Conservation (phyloP, 2,113 vertebrate species). For the Scytalopus superciliaris region DNA sequence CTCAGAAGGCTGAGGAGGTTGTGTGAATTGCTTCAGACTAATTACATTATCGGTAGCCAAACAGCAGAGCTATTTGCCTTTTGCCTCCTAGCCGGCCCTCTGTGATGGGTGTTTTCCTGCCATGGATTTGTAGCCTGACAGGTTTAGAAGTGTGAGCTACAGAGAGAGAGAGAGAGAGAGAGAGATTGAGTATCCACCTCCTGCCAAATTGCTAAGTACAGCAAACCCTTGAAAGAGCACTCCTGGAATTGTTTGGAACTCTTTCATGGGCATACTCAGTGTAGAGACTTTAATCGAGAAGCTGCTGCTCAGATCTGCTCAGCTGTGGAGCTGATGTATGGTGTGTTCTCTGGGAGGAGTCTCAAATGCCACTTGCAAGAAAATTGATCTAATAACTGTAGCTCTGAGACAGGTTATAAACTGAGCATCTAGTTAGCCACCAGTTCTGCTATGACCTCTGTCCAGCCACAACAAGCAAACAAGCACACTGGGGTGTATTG, state of each 20-base stretch:
- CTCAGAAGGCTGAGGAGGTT: background rate
- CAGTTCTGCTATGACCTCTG: background rate
- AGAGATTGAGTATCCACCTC: background rate
- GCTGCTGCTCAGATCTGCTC: background rate
- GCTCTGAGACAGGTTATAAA: background rate
- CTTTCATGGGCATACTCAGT: rapidly evolving
- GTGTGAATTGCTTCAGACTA: background rate
- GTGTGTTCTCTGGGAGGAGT: background rate
- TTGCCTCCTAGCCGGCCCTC: background rate
- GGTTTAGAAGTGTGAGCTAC: background rate
- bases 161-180: no score
- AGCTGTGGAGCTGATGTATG: background rate
- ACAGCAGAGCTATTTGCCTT: background rate
- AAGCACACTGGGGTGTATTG: background rate
- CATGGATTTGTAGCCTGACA: background rate
- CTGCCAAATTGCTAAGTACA: background rate
- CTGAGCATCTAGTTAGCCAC: background rate
- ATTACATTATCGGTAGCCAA: background rate
- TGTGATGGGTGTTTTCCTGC: background rate
- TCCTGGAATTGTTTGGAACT: background rate
- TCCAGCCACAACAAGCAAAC: background rate
- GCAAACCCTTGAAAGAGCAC: background rate
- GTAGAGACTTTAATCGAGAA: no score
- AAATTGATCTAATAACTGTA: background rate
- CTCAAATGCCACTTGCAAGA: background rate